Evolutionary conservation across 2,797 vertebrate genomes (phyloP).

Genomic region (Hybognathus amarus): DNA sequence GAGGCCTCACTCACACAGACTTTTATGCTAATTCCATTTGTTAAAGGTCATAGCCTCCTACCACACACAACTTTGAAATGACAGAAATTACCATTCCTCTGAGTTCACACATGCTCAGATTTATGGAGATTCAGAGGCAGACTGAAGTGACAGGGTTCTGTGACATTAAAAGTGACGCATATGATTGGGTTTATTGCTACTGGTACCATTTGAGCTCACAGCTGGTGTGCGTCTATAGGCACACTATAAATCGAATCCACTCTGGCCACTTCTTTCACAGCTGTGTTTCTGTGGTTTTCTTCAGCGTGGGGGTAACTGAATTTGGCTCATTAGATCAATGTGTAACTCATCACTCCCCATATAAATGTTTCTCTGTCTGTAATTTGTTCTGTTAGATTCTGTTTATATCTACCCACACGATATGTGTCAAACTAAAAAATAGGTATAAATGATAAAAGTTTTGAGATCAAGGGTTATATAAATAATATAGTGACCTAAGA

Average conservation of each 20-base stretch:
- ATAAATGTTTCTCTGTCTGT: background rate
- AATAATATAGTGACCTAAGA: conserved; percentile 5
- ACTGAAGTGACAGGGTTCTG: conserved; percentile 12
- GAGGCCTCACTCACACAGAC: conserved; percentile 47
- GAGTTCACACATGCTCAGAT: conserved; percentile 37
- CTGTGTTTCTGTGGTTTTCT: conserved; percentile 21
- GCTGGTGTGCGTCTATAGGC: conserved; percentile 37
- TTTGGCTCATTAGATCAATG: conserved; percentile 29
- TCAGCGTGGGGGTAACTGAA: background rate
- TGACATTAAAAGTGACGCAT: conserved; percentile 28
- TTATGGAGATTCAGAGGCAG: conserved; percentile 29
- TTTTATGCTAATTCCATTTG: conserved; percentile 56
- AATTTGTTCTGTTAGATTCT: conserved; percentile 24
- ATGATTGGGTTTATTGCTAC: conserved; percentile 26
- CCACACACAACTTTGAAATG: conserved; percentile 44
- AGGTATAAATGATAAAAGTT: conserved; percentile 28
- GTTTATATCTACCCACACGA: conserved; percentile 3
- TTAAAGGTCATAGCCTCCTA: conserved; percentile 53
- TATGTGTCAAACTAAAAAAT: conserved; percentile 13
- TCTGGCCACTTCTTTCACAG: conserved; percentile 26
- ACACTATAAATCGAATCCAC: conserved; percentile 36
- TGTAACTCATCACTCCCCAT: background rate
- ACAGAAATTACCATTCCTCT: conserved; percentile 39
- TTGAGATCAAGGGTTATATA: conserved; percentile 3
- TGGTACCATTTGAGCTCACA: conserved; percentile 36